Evolutionary conservation across 1,140 invertebrate species (phyloP).

Genomic region (Platyscapa corneri): DNA sequence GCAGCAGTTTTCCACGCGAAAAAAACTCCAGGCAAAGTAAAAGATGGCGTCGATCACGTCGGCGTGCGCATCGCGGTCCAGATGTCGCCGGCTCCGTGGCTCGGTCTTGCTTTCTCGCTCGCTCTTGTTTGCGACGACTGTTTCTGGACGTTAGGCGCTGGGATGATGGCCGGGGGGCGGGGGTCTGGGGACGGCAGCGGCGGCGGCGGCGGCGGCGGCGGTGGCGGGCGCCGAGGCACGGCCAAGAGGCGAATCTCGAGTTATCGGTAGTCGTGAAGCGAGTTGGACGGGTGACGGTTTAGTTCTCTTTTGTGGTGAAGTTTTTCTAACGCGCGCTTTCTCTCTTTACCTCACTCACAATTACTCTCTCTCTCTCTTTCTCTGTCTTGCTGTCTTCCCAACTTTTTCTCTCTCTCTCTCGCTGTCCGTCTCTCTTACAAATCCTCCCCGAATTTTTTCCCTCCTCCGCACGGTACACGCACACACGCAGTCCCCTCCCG

Average conservation of each 20-base stretch:
- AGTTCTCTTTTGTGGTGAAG: slow-evolving; percentile 55
- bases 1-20: neutral
- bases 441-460: slow-evolving; percentile 18
- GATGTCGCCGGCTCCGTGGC: slow-evolving; percentile 23
- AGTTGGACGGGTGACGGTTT: slow-evolving; percentile 65
- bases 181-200: slow-evolving; percentile 28
- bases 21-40: neutral
- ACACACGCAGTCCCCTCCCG: slow-evolving; percentile 5
- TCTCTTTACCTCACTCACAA: slow-evolving; percentile 51
- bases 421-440: neutral
- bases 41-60: neutral
- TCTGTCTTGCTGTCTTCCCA: neutral
- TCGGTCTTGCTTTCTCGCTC: neutral
- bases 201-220: slow-evolving; percentile 47
- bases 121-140: neutral
- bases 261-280: slow-evolving; percentile 66
- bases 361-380: neutral
- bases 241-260: slow-evolving; percentile 13
- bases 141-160: neutral
- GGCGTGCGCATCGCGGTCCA: slow-evolving; percentile 35
- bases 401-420: neutral
- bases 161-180: slow-evolving; percentile 48
- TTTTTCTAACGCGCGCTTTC: slow-evolving; percentile 60
- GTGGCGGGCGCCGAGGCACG: slow-evolving; percentile 20
- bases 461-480: neutral